phyloP scores from a whole-genome alignment of 1,140 invertebrate species.

The Philaenus spumarius region DNA sequence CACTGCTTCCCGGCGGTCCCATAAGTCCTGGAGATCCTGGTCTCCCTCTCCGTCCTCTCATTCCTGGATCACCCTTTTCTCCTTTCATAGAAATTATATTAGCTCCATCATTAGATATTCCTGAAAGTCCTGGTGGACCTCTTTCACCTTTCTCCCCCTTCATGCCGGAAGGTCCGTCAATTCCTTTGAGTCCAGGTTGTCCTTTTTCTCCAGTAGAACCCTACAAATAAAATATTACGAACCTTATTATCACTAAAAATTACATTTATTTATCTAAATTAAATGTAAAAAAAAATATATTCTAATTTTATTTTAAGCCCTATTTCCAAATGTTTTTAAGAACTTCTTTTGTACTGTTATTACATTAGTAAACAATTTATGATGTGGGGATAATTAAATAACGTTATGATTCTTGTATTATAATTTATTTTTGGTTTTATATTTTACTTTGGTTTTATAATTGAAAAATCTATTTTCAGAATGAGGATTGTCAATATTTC shows the following conservation, averaged over 20 bases:
- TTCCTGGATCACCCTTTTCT: slow-evolving; percentile 70
- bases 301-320: background rate
- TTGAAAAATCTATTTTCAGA: too few relatives aligned
- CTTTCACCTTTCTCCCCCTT: slow-evolving; percentile 62
- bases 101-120: background rate
- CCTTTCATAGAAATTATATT: slow-evolving; percentile 42
- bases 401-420: too few relatives aligned
- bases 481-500: too few relatives aligned
- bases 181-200: slow-evolving; percentile 47
- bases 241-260: background rate
- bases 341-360: background rate
- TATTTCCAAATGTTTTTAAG: background rate
- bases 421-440: too few relatives aligned
- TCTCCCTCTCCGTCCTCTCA: slow-evolving; percentile 64
- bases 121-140: slow-evolving; percentile 54
- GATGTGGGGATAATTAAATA: too few relatives aligned
- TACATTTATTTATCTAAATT: too few relatives aligned
- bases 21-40: slow-evolving; percentile 58
- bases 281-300: too few relatives aligned
- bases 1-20: slow-evolving; percentile 57
- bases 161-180: slow-evolving; percentile 44
- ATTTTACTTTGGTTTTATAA: too few relatives aligned
- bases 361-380: too few relatives aligned
- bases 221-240: slow-evolving; percentile 10
- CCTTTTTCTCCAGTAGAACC: slow-evolving; percentile 57